These are phyloP conservation scores for Kryptolebias ocellatus DNA, from an alignment of 2,797 vertebrate genomes.

Conservation along the genomic window DNA sequence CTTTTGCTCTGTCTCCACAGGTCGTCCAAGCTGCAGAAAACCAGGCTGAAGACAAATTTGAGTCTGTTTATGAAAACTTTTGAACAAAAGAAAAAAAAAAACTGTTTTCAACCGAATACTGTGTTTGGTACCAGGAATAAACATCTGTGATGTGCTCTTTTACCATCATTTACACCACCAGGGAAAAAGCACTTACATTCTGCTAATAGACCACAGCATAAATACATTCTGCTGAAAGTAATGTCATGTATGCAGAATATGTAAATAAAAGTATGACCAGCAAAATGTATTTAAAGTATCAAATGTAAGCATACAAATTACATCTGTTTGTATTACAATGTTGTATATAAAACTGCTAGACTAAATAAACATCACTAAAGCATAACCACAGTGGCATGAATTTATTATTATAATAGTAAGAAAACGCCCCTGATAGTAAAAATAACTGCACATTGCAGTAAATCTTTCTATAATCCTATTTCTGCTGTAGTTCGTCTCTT, in stretches of 20 bases:
- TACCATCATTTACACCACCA: background rate
- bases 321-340: background rate
- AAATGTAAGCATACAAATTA: background rate
- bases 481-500: too few species aligned
- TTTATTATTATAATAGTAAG: too few species aligned
- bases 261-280: background rate
- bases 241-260: background rate
- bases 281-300: background rate
- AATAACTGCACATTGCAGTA: too few species aligned
- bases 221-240: background rate
- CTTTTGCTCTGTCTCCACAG: conserved; percentile 59
- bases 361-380: background rate
- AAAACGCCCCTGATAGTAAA: too few species aligned
- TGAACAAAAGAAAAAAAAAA: conserved; percentile 40
- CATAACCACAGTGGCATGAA: background rate
- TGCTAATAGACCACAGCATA: background rate
- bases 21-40: conserved; percentile 14
- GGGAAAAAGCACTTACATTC: background rate
- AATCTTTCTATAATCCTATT: too few species aligned
- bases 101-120: background rate
- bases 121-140: background rate
- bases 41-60: conserved; percentile 60
- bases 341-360: background rate
- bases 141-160: conserved; percentile 3
- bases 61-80: conserved; percentile 82